phyloP scores from a whole-genome alignment of 2,113 vertebrate species.

The Nyctereutes procyonoides region DNA sequence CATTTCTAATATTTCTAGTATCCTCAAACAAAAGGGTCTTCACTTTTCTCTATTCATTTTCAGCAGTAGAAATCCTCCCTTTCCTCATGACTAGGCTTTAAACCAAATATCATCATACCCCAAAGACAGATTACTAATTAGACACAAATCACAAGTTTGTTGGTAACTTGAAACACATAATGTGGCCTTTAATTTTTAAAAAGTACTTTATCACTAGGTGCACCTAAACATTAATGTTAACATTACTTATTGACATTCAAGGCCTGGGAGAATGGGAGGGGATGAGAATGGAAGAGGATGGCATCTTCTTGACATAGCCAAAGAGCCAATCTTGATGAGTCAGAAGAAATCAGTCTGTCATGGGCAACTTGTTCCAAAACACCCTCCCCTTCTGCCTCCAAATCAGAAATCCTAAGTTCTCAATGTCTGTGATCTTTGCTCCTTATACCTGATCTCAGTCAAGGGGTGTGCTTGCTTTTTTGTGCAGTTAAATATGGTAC shows the following conservation, averaged over 20 bases:
- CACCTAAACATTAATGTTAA: neutral
- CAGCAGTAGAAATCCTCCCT: neutral
- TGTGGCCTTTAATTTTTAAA: neutral
- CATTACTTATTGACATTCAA: neutral
- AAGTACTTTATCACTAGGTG: neutral
- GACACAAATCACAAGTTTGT: neutral
- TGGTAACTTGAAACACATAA: neutral
- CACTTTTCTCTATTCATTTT: neutral
- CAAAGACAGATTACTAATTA: neutral
- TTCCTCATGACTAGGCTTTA: neutral
- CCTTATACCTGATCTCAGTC: neutral
- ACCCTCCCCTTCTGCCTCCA: neutral
- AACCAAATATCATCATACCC: neutral
- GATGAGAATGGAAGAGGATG: neutral
- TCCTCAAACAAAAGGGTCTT: neutral
- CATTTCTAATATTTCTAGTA: neutral
- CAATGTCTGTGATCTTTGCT: neutral
- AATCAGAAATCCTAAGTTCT: neutral
- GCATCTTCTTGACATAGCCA: neutral
- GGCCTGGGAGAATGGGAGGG: neutral
- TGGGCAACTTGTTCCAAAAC: neutral
- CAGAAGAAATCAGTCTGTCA: neutral
- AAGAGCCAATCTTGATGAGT: neutral
- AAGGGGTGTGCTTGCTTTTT: neutral
- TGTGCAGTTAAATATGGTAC: neutral